These are phyloP conservation scores for Sander vitreus DNA, from an alignment of 2,113 vertebrate species.

Conservation along the genomic window DNA sequence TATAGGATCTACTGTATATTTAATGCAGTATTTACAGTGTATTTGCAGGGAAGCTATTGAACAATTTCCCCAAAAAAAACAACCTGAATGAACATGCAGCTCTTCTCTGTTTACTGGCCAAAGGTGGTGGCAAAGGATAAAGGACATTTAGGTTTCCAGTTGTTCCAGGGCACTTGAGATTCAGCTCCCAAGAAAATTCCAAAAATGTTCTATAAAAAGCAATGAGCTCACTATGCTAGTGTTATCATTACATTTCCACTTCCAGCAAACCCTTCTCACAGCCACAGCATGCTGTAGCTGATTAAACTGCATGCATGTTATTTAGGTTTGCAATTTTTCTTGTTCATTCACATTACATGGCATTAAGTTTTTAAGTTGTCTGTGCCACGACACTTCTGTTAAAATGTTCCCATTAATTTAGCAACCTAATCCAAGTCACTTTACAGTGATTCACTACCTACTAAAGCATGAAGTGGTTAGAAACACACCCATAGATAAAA, in stretches of 20 bases:
- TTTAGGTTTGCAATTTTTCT: neutral
- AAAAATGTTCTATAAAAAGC: conserved; percentile 33
- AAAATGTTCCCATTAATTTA: neutral
- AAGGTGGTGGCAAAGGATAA: neutral
- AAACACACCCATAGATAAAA: conserved; percentile 5
- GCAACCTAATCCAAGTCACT: neutral
- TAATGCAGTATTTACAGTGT: neutral
- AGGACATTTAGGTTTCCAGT: neutral
- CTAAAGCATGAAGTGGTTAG: neutral
- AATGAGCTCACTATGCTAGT: neutral
- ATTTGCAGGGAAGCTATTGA: neutral
- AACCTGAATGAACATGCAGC: neutral
- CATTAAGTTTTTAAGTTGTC: neutral
- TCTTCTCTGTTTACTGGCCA: neutral
- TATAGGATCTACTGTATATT: neutral
- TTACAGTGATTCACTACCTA: neutral
- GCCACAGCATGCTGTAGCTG: neutral
- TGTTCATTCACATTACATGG: neutral
- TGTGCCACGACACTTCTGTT: neutral
- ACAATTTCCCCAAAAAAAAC: neutral
- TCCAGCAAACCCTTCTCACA: neutral
- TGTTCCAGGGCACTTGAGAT: neutral
- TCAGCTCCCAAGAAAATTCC: neutral
- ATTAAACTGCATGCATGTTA: neutral
- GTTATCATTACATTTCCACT: conserved; percentile 18